Conservation (phyloP, 2,888 invertebrate genomes). For the Tetranychus piercei region DNA sequence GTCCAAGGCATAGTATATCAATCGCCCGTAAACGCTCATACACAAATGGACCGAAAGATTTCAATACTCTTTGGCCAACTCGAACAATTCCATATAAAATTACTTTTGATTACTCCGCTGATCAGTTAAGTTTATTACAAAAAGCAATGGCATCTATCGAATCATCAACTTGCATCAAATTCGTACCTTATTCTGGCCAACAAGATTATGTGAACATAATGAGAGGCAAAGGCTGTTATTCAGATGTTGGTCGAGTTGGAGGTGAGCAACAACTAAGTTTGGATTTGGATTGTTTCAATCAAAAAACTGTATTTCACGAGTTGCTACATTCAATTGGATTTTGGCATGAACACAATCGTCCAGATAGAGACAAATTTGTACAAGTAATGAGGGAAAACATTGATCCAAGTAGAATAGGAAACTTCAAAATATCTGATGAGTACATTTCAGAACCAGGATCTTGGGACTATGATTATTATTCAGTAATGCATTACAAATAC, state of each 20-base stretch:
- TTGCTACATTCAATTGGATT: constrained; percentile 20
- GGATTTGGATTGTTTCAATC: constrained; percentile 13
- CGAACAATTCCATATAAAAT: neutral
- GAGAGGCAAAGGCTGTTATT: constrained; percentile 17
- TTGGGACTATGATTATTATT: constrained; percentile 22
- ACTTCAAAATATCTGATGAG: neutral
- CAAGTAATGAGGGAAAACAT: constrained; percentile 17
- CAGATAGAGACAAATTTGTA: constrained; percentile 19
- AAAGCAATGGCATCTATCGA: constrained; percentile 1
- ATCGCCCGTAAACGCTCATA: neutral
- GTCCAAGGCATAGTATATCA: neutral
- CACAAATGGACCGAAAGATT: constrained; percentile 2
- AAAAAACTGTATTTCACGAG: constrained; percentile 18
- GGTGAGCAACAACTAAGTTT: constrained; percentile 17
- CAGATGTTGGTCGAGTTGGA: constrained; percentile 16
- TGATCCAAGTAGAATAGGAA: constrained; percentile 4
- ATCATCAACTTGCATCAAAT: constrained; percentile 8
- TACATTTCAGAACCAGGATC: neutral
- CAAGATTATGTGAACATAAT: constrained; percentile 8
- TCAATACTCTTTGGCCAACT: neutral
- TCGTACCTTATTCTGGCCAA: neutral
- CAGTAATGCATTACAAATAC: constrained; percentile 22
- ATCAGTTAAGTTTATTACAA: neutral
- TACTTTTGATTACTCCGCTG: neutral
- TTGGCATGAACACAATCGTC: constrained; percentile 21